Evolutionary conservation across 2,888 invertebrate genomes (phyloP), one percentile per base, ranked within the genome.

Genomic region (Trichogramma dendrolimi): DNA sequence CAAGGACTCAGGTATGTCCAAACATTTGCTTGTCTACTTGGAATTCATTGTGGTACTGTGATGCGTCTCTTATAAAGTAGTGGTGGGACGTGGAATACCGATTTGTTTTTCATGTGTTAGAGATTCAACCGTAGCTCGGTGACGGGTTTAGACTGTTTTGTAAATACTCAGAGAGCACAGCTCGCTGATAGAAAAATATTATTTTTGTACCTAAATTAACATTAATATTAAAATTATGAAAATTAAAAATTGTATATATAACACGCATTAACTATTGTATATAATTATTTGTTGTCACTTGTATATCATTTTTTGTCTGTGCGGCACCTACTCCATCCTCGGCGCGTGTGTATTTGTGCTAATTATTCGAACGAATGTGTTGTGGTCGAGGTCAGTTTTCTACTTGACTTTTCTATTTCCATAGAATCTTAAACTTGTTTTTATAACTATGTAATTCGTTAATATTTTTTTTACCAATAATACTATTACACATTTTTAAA

Each of bases 1-100:
- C 55, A 76, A 85, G 73, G 84, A 86, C 79, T 78, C 79, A 78
- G 79, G 79, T 79, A 79, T 75, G 72, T 68, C 70, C 71, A 67
- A 70, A 67, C 66, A 70, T 71, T 69, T 69, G 27, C 27, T 27
- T 27, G 27, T 68, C 67, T 67, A 69, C 67, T 66, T 63, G 60
- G 62, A 46, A 63, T 69, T 73, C 76, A 76, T 76, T 78, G 70
- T 76, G 76, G 76, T 78, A 71, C 64, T 65, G 73, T 77, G 27
- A 27, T 27, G 3, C 27, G 1, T 27, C 27, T 27, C 27, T 27
- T 27, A 2, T 2, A 27, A 27, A 27, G 27, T 27, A 27, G 27
- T 27, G 2, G 27, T 27, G 27, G 27, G 27, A 2, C 27, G 27
- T 27, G 27, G 27, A 27, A 27, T 27, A 27, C 27, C 27, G 27